Conservation (phyloP, 1,140 invertebrate genomes). For the Caenorhabditis brenneri region DNA sequence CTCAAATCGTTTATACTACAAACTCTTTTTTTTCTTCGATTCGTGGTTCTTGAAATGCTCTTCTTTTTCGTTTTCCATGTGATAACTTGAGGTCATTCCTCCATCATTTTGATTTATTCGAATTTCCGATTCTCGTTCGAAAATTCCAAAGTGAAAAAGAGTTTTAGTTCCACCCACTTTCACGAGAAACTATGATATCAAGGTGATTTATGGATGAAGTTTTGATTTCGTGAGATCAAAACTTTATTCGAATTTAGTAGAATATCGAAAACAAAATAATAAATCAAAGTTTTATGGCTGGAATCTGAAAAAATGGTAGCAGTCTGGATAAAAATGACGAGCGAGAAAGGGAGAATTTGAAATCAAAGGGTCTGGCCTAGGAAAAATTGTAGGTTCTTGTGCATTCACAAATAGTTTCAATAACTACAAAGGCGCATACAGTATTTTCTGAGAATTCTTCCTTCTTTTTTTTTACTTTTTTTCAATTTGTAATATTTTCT, state of each 20-base stretch:
- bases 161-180: constrained; percentile 16
- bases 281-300: too few species aligned
- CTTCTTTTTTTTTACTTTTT: neutral
- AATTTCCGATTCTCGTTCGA: constrained; percentile 9
- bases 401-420: too few species aligned
- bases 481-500: neutral
- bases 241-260: too few species aligned
- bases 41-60: neutral
- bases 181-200: neutral
- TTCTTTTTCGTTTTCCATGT: neutral
- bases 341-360: too few species aligned
- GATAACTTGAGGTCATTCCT: neutral
- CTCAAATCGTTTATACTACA: neutral
- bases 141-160: neutral
- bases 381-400: too few species aligned
- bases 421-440: too few species aligned
- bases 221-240: neutral
- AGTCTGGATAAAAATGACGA: too few species aligned
- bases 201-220: neutral
- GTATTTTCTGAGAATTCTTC: too few species aligned
- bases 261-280: too few species aligned
- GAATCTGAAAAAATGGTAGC: too few species aligned
- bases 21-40: too few species aligned
- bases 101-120: constrained; percentile 33
- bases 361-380: too few species aligned